A percentile compares a stretch with the other conserved stretches of the same genome.
These are phyloP conservation scores for Hydrolagus affinis DNA, from an alignment of 2,113 vertebrate species.

Conservation along the genomic window DNA sequence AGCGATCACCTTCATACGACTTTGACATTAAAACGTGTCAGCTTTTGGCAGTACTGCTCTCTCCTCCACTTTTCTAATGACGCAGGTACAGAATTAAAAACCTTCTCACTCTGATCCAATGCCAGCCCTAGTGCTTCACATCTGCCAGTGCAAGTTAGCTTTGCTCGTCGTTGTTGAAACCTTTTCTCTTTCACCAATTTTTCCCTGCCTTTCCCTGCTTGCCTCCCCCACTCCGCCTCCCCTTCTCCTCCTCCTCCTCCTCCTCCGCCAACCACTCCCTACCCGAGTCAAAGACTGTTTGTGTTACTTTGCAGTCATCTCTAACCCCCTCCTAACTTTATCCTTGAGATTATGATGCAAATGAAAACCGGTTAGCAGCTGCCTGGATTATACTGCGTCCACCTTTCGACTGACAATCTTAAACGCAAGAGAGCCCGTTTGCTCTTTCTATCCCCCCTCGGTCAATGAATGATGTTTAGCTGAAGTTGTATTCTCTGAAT, in stretches of 20 bases:
- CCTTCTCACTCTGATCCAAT: neutral
- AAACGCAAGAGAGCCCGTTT: neutral
- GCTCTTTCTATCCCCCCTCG: neutral
- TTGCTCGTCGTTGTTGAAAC: neutral
- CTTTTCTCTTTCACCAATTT: no score
- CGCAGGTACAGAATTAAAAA: neutral
- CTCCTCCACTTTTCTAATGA: neutral
- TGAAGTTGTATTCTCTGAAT: no score
- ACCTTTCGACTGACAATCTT: neutral
- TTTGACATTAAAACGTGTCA: neutral
- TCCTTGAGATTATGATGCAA: neutral
- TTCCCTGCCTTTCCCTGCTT: no score
- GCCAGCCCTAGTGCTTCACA: neutral
- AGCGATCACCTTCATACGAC: neutral
- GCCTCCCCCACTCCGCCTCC: no score
- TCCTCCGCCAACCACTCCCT: no score
- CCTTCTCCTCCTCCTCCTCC: no score
- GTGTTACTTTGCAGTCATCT: neutral
- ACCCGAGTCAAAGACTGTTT: neutral
- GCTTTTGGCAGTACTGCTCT: neutral
- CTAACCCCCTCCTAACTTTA: neutral
- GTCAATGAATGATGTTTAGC: no score
- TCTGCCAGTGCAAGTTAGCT: no score
- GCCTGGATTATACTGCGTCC: neutral
- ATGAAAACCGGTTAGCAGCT: neutral